Conservation (phyloP, 2,113 vertebrate species). For the Eulemur macaco region DNA sequence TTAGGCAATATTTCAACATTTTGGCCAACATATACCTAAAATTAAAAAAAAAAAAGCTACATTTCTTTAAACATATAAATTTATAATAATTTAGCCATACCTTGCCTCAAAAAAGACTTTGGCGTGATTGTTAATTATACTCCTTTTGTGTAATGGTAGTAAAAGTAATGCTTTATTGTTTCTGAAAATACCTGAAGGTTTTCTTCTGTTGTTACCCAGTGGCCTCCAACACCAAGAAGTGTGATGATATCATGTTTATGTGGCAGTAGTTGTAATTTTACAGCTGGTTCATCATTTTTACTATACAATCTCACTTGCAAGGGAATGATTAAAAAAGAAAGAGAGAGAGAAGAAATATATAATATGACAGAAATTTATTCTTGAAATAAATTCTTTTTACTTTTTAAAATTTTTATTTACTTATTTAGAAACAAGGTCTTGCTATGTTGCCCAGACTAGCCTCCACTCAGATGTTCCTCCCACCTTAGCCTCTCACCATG, state of each 20-base stretch:
- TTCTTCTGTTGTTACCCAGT: constrained; percentile 93
- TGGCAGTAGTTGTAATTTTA: constrained; percentile 83
- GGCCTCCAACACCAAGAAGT: constrained; percentile 91
- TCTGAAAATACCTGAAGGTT: constrained; percentile 89
- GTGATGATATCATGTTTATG: constrained; percentile 96
- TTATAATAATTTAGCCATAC: neutral
- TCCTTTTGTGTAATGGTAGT: neutral
- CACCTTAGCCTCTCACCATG: neutral
- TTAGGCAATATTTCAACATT: neutral
- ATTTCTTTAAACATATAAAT: constrained; percentile 10
- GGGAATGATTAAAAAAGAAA: neutral
- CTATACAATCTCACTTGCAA: constrained; percentile 88
- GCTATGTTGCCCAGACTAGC: neutral
- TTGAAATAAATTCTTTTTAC: constrained; percentile 41
- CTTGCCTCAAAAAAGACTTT: neutral
- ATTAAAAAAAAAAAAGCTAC: neutral
- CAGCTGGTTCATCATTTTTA: constrained; percentile 82
- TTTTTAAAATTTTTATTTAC: neutral
- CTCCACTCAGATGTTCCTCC: neutral
- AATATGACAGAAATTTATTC: constrained; percentile 40
- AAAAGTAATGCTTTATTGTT: neutral
- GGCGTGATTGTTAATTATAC: neutral
- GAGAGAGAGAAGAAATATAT: constrained; percentile 45
- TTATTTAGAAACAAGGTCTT: neutral
- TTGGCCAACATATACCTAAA: constrained; percentile 8